Conservation (phyloP, 2,113 vertebrate species). For the Engystomops pustulosus region DNA sequence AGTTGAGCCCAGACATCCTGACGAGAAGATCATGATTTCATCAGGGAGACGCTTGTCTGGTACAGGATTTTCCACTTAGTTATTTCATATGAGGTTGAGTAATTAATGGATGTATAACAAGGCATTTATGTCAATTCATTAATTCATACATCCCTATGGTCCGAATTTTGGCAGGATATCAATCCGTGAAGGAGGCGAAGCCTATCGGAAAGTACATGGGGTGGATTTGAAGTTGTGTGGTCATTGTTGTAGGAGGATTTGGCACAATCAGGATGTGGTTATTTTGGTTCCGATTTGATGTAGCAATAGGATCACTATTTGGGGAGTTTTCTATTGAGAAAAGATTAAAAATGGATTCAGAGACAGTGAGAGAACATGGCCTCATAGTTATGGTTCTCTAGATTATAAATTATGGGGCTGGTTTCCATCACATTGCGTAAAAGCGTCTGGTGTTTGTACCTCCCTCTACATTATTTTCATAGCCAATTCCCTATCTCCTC, state of each 20-base stretch:
- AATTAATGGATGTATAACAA: slow-evolving; percentile 12
- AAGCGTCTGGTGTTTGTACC: too few relatives aligned
- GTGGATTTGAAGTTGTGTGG: background rate
- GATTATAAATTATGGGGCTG: too few relatives aligned
- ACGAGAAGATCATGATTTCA: background rate
- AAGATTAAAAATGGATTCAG: too few relatives aligned
- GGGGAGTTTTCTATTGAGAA: background rate
- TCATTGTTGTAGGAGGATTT: background rate
- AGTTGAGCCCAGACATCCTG: background rate
- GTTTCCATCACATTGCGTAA: too few relatives aligned
- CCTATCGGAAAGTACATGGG: background rate
- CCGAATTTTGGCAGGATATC: background rate
- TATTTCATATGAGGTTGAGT: background rate
- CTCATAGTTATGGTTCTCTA: too few relatives aligned
- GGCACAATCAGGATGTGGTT: background rate
- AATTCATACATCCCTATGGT: background rate
- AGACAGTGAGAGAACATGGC: too few relatives aligned
- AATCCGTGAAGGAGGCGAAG: too few relatives aligned
- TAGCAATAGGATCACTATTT: background rate
- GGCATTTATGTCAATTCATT: background rate
- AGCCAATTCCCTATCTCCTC: too few relatives aligned
- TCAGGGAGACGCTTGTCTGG: background rate
- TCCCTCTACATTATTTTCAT: too few relatives aligned
- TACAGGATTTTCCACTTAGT: background rate
- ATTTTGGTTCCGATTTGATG: background rate